Conservation (phyloP, 2,113 vertebrate species). For the Atrichornis clamosus region DNA sequence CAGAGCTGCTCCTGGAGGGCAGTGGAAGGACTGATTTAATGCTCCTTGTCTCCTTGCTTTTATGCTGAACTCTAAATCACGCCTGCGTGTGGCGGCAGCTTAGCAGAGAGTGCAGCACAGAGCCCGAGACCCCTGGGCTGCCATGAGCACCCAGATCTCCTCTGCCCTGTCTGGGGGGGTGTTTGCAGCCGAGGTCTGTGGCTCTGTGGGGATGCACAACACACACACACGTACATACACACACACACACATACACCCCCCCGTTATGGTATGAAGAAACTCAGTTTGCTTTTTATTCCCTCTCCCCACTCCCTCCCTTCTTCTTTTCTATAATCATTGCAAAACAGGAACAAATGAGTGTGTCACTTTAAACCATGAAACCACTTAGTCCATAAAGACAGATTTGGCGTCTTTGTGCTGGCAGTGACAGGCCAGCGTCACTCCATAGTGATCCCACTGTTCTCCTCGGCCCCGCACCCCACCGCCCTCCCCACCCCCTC, state of each 20-base stretch:
- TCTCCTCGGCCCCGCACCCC: constrained; percentile 8
- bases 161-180: neutral
- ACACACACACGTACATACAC: neutral
- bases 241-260: neutral
- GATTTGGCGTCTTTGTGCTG: constrained; percentile 57
- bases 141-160: neutral
- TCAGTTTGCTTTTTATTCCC: neutral
- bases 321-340: constrained; percentile 45
- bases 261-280: neutral
- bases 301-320: neutral
- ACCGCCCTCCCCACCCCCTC: neutral
- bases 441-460: constrained; percentile 57
- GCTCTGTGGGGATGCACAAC: neutral
- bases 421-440: constrained; percentile 41
- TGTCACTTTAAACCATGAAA: constrained; percentile 65
- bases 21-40: constrained; percentile 30
- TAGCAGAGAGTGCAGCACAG: neutral
- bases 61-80: constrained; percentile 19
- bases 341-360: constrained; percentile 63
- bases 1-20: neutral
- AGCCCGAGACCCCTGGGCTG: neutral
- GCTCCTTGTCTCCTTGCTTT: constrained; percentile 39
- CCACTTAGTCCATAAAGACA: constrained; percentile 48
- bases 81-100: neutral
- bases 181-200: neutral